These are phyloP conservation scores for Acronicta aceris DNA, from an alignment of 2,888 invertebrate genomes.

Conservation along the genomic window DNA sequence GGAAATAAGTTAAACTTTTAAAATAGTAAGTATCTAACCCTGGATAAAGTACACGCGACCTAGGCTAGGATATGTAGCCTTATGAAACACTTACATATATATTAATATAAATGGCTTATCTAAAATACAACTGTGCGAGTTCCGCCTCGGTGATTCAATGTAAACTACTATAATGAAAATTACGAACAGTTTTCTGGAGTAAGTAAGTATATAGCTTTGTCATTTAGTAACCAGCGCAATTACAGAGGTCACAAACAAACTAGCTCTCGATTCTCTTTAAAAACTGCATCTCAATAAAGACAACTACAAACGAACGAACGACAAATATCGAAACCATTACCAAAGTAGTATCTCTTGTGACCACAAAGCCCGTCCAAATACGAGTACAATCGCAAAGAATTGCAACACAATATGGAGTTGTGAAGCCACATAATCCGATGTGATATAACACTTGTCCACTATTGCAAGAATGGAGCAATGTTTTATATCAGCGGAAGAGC, in stretches of 20 bases:
- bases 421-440: constrained; percentile 56
- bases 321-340: constrained; percentile 50
- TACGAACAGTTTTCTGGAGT: not conserved
- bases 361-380: constrained; percentile 50
- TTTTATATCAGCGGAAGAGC: constrained; percentile 61
- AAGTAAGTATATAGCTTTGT: not conserved
- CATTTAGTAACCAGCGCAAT: constrained; percentile 10
- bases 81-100: not conserved
- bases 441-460: constrained; percentile 60
- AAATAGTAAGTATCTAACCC: constrained; percentile 33
- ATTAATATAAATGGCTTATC: constrained; percentile 10
- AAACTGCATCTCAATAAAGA: constrained; percentile 30
- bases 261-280: constrained; percentile 19
- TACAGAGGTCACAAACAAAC: constrained; percentile 21
- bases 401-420: constrained; percentile 56
- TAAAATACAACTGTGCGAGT: constrained; percentile 7
- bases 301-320: constrained; percentile 37
- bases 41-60: constrained; percentile 14
- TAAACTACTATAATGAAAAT: constrained; percentile 10
- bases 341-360: constrained; percentile 46
- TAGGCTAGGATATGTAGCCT: constrained; percentile 5
- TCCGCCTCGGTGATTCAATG: constrained; percentile 9
- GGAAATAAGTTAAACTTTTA: constrained; percentile 46
- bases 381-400: constrained; percentile 52
- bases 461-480: constrained; percentile 61